These are phyloP conservation scores for Lonchura striata DNA, from an alignment of 2,113 vertebrate species.

Conservation along the genomic window DNA sequence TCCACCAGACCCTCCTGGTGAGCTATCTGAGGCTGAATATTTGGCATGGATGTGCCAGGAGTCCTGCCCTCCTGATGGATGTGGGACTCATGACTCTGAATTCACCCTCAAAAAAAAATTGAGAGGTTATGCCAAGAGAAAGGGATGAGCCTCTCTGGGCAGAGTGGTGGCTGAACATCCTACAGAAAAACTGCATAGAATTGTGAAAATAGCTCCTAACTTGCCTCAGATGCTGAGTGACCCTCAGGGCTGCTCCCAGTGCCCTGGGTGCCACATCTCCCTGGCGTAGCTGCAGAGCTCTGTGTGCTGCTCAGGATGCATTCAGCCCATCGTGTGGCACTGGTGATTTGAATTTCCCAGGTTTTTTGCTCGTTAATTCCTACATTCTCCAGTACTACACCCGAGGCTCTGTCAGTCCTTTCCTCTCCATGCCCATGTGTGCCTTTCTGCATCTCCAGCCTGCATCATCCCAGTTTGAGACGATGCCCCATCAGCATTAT, in stretches of 20 bases:
- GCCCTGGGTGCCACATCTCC: background rate
- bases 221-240: background rate
- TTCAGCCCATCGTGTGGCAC: background rate
- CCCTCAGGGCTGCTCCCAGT: background rate
- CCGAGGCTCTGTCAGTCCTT: background rate
- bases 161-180: background rate
- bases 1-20: background rate
- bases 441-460: background rate
- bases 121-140: background rate
- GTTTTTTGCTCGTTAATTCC: background rate
- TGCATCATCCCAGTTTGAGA: background rate
- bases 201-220: background rate
- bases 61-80: background rate
- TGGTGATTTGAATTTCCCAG: background rate
- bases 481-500: background rate
- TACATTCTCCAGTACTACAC: background rate
- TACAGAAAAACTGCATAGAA: background rate
- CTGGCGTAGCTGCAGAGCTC: background rate
- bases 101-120: background rate
- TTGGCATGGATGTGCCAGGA: background rate
- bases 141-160: background rate
- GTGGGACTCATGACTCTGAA: background rate
- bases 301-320: background rate
- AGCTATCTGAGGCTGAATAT: background rate
- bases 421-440: background rate